Percentiles rank a stretch among this genome's conserved stretches.
phyloP scores from a whole-genome alignment of 2,888 invertebrate genomes.

The Gonocerus acuteangulatus region DNA sequence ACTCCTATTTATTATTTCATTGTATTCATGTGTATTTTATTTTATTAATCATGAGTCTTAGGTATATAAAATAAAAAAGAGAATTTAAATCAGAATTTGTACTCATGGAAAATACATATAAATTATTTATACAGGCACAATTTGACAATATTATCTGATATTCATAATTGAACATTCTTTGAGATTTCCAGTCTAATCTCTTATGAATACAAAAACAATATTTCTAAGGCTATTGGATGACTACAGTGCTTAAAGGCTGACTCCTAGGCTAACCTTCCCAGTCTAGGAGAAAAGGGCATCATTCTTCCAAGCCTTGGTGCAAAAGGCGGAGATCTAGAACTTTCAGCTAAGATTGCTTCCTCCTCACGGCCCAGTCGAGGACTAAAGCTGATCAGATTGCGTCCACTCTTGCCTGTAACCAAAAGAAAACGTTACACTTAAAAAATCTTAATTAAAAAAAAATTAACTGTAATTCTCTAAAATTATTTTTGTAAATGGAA shows the following conservation, averaged over 20 bases:
- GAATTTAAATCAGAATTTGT: too few species aligned
- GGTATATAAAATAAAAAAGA: too few species aligned
- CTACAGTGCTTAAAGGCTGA: neutral
- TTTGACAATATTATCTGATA: neutral
- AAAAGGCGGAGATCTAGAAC: conserved; percentile 41
- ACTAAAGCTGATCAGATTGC: neutral
- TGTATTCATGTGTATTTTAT: too few species aligned
- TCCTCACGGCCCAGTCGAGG: conserved; percentile 30
- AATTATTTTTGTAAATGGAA: too few species aligned
- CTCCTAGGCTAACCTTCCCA: conserved; percentile 30
- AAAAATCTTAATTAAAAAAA: too few species aligned
- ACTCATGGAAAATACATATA: too few species aligned
- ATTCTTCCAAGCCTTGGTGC: conserved; percentile 42
- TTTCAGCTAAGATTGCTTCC: conserved; percentile 37
- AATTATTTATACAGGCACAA: too few species aligned
- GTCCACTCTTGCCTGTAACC: neutral
- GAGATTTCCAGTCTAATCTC: neutral
- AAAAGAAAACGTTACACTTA: neutral
- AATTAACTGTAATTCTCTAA: too few species aligned
- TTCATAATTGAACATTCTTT: neutral
- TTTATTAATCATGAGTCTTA: too few species aligned
- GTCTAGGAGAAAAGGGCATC: conserved; percentile 40
- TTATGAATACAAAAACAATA: neutral
- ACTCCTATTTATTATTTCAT: too few species aligned
- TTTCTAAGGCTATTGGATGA: neutral